phyloP scores from a whole-genome alignment of 2,797 vertebrate species.

The Selene dorsalis region DNA sequence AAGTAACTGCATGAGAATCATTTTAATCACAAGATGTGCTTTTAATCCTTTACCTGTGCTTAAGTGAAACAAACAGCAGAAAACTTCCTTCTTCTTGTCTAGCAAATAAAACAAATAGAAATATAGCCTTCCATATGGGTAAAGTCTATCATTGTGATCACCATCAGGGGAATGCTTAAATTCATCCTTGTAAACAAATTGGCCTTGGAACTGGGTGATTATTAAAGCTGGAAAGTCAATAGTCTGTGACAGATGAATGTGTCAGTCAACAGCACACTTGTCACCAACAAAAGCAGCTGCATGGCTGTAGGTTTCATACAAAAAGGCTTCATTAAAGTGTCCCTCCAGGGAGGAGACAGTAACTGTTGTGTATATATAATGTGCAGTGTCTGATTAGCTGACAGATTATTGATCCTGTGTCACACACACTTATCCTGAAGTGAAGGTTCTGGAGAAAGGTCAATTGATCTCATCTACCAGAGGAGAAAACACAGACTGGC shows the following conservation, averaged over 20 bases:
- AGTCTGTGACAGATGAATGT: background rate
- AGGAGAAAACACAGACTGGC: constrained; percentile 20
- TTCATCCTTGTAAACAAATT: background rate
- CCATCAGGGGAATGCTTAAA: background rate
- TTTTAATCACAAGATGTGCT: constrained; percentile 1
- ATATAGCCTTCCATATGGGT: background rate
- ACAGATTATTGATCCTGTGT: constrained; percentile 57
- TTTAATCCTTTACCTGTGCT: background rate
- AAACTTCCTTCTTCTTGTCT: background rate
- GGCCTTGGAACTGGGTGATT: constrained; percentile 10
- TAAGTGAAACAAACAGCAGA: background rate
- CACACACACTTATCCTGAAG: constrained; percentile 35
- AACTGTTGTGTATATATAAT: constrained; percentile 8
- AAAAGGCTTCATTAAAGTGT: constrained; percentile 40
- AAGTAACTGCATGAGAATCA: constrained; percentile 6
- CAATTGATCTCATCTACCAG: constrained; percentile 55
- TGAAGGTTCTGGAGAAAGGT: constrained; percentile 61
- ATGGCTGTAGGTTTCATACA: constrained; percentile 13
- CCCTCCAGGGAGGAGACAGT: constrained; percentile 23
- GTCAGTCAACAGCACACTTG: constrained; percentile 18
- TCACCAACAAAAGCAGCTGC: constrained; percentile 31
- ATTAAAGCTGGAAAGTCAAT: constrained; percentile 31
- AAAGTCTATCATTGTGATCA: background rate
- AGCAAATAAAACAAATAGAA: background rate
- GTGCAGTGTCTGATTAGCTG: constrained; percentile 49